Evolutionary conservation across 2,888 invertebrate species (phyloP).

Genomic region (Trypoxylon attenuatum): DNA sequence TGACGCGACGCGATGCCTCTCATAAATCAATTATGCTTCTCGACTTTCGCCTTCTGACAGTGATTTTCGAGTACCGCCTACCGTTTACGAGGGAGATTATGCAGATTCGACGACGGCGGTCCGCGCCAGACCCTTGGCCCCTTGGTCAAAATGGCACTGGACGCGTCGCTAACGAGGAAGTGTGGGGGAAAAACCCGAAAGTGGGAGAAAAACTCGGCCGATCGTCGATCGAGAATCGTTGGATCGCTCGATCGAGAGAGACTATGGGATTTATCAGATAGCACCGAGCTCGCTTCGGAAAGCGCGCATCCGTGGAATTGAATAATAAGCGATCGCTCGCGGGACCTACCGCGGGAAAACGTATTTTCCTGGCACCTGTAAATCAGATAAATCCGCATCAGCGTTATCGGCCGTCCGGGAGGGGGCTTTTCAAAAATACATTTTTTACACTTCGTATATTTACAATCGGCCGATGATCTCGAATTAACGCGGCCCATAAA

Average conservation of each 20-base stretch:
- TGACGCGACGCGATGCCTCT: conserved; percentile 8
- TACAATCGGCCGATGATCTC: conserved; percentile 47
- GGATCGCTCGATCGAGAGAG: neutral
- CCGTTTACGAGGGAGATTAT: conserved; percentile 1
- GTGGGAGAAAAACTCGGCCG: too few relatives aligned
- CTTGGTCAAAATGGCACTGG: too few relatives aligned
- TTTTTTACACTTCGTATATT: conserved; percentile 44
- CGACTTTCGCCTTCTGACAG: neutral
- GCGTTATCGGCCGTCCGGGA: conserved; percentile 31
- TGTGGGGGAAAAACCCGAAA: too few relatives aligned
- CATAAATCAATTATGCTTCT: conserved; percentile 27
- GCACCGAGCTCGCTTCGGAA: conserved; percentile 3
- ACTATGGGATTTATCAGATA: neutral
- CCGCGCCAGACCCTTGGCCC: too few relatives aligned
- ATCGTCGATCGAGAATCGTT: neutral
- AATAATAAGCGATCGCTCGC: neutral
- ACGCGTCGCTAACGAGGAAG: too few relatives aligned
- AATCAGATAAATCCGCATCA: conserved; percentile 43
- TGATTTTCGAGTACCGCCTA: too few relatives aligned
- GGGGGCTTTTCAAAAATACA: conserved; percentile 44
- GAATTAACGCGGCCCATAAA: conserved; percentile 53
- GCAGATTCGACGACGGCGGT: conserved; percentile 1
- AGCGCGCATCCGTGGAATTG: neutral
- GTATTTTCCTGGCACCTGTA: neutral
- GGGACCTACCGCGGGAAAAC: neutral